Evolutionary conservation across 2,888 invertebrate species (phyloP).

Genomic region (Resseliella maxima): DNA sequence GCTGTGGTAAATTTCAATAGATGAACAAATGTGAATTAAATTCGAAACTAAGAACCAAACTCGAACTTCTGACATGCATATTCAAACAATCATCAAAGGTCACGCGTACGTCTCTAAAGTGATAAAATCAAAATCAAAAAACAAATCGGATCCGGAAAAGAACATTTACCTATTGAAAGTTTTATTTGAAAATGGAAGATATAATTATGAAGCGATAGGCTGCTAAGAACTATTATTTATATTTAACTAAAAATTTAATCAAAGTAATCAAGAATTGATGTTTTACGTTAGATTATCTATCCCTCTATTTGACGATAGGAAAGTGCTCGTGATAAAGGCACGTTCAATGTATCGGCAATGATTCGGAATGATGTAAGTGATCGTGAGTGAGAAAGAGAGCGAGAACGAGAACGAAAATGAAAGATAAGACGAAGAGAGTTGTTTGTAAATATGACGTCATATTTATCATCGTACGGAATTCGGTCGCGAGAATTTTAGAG

Average conservation of each 20-base stretch:
- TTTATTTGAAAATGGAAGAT: neutral
- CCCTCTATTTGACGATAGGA: neutral
- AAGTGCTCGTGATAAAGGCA: conserved; percentile 14
- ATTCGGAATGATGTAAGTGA: neutral
- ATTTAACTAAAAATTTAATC: conserved; percentile 19
- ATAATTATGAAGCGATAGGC: neutral
- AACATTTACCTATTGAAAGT: conserved; percentile 1
- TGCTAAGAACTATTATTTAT: neutral
- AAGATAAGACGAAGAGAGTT: neutral
- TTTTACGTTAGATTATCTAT: conserved; percentile 30
- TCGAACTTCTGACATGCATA: conserved; percentile 13
- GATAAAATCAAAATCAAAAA: conserved; percentile 16
- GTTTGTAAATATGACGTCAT: neutral
- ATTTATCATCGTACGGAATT: too few species aligned
- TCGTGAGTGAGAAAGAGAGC: neutral
- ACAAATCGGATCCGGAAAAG: conserved; percentile 22
- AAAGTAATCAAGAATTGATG: conserved; percentile 44
- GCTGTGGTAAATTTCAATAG: conserved; percentile 78
- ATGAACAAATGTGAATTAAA: neutral
- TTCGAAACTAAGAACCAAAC: neutral
- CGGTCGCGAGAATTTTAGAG: neutral
- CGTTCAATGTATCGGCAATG: neutral
- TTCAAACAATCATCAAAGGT: neutral
- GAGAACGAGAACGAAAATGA: neutral
- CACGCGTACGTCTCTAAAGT: conserved; percentile 41